Evolutionary conservation across 35 echinoderm and acorn worm genomes (phyloP), one percentile per base, ranked within the genome.

Genomic region (Apostichopus japonicus): DNA sequence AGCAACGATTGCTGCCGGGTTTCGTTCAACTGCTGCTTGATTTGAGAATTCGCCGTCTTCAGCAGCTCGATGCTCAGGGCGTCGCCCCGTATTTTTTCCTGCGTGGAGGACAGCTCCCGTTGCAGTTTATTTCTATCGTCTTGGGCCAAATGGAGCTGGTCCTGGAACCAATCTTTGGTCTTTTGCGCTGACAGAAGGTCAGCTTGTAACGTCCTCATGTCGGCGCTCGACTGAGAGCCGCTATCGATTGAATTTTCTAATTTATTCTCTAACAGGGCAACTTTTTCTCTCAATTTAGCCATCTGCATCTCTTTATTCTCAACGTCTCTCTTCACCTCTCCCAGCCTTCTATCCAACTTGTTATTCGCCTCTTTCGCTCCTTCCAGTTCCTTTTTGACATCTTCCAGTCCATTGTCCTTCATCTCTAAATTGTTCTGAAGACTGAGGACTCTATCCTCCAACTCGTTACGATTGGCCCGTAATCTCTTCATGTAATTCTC

Each of bases 141-240:
- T 65, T 99, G 97, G 21, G 97, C 97, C 57, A 91, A 79, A 67
- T 95, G 92, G 9, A 99, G 90, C 95, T 99, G 97, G 56, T 99
- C 97, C 82, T 99, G 95, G 63, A 99, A 96, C 97, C 97, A 99
- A 53, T 99, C 97, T 90, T 96, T 96, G 63, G 97, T 92, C 80
- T 95, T 91, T 92, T 98, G 77, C 75, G 92, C 92, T 78, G 97
- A 96, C 70, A 93, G 23, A 77, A 99, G 89, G 25, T 99, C 97
- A 25, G 95, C 92, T 79, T 99, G 95, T 77, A 99, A 81, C 44
- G 95, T 83, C 72, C 91, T 91, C 22, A 96, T 67, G 55, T 95
- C 92, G 13, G 88, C 95, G 56, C 86, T 90, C 56, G 95, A 91
- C 56, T 95, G 92, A 10, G 95, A 84, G 55, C 86, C 79, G 53